Base-by-base conservation (phyloP, 2,113 vertebrate species). In the Plectropomus leopardus region DNA sequence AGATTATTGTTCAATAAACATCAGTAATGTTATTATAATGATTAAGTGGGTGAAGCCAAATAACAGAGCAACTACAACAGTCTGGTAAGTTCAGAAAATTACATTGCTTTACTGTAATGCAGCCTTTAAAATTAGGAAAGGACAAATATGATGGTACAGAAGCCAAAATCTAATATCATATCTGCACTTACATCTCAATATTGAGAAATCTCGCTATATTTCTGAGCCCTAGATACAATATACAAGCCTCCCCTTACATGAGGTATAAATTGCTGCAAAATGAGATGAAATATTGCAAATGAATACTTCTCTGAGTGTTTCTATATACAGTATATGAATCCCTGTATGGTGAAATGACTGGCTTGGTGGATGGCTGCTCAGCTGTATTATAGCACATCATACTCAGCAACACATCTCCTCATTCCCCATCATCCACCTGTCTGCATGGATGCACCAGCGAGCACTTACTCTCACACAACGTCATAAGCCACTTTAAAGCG, bases 401-500 rank as follows among this genome's bases (percentile, higher is more conserved):
- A 28, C 40, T 65, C 67, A 19, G 51, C 42, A 32, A 44, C 42
- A 36, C 58, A 23, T 60, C 58, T 72, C 57, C 63, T 63, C 70
- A 69, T 58, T 83, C 47, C 34, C 32, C 4, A 28, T 78, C 47
- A 66, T 79, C 65, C 47, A 58, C 68, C 74, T 59, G 73, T 78
- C 73, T 78, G 76, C 79, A 64, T 45, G 60, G 51, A 72, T 48
- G 50, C 78, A 68, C 53, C 19, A 54, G 63, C 9, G 30, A 60
- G 32, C 5, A 0, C 50, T 61, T 65, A 57, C 74, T 85, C 54
- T 36, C 73, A 78, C 45, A 77, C 54, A 54, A 72, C 15, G 8
- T 71, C 51, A 61, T 67, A 72, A 84, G 58, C 63, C 47, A 72
- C 54, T 82, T 58, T 59, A 30, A 53, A 53, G 50, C n/a, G 69